Percentiles rank a stretch among this genome's conserved stretches.
Conservation (phyloP, 2,888 invertebrate species). For the Hedychridium roseum region DNA sequence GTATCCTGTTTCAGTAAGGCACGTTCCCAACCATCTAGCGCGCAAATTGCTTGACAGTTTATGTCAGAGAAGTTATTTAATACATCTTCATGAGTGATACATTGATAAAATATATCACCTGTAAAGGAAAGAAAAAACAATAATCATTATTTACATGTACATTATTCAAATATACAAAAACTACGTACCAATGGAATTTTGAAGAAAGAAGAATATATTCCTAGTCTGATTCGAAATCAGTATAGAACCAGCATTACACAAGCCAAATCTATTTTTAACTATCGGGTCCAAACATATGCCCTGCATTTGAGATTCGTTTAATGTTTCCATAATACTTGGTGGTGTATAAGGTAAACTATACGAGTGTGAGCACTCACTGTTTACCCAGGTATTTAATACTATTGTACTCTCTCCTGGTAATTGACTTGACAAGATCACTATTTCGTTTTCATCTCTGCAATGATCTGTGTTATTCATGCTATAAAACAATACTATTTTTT, state of each 20-base stretch:
- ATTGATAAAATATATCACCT: conserved; percentile 60
- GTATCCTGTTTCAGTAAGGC: conserved; percentile 31
- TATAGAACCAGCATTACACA: conserved; percentile 48
- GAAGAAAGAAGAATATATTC: conserved; percentile 44
- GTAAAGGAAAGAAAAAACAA: conserved; percentile 10
- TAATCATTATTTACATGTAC: conserved; percentile 1
- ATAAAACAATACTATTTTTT: background rate
- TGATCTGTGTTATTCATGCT: background rate
- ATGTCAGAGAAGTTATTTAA: conserved; percentile 40
- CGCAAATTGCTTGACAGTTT: conserved; percentile 45
- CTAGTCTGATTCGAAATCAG: conserved; percentile 31
- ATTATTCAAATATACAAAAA: conserved; percentile 6
- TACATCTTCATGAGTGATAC: conserved; percentile 45
- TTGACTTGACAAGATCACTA: conserved; percentile 52
- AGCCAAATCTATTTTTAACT: conserved; percentile 45
- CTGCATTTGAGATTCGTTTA: conserved; percentile 43
- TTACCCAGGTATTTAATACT: conserved; percentile 54
- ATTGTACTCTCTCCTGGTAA: conserved; percentile 47
- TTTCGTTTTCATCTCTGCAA: conserved; percentile 47
- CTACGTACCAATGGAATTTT: conserved; percentile 54
- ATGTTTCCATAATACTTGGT: conserved; percentile 47
- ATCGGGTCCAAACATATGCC: conserved; percentile 55
- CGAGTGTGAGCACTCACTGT: conserved; percentile 40
- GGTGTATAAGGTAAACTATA: conserved; percentile 49
- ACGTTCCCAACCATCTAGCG: conserved; percentile 52